Evolutionary conservation across 2,113 vertebrate genomes (phyloP).

Genomic region (Scolopax mira): DNA sequence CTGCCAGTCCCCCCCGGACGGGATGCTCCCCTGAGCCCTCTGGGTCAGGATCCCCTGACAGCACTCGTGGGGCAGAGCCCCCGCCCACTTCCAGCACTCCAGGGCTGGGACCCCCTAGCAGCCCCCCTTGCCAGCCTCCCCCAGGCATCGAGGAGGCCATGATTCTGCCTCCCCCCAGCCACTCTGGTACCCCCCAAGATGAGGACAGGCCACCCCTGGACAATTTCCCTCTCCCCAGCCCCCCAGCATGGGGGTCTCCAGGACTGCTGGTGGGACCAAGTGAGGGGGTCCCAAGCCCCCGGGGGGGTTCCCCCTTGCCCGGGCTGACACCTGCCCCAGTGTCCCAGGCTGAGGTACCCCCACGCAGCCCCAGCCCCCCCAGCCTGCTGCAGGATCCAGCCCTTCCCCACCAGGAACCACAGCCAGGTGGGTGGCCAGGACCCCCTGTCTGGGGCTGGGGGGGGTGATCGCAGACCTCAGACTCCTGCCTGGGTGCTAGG

Average conservation of each 20-base stretch:
- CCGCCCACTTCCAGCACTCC: constrained; percentile 21
- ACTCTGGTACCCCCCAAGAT: neutral
- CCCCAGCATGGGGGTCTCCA: neutral
- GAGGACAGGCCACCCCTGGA: neutral
- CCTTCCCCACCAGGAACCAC: neutral
- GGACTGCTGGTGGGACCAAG: neutral
- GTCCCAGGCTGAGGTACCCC: neutral
- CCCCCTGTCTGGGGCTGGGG: neutral
- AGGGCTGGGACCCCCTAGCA: neutral
- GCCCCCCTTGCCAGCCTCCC: constrained; percentile 10
- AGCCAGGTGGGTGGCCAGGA: neutral
- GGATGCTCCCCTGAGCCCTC: neutral
- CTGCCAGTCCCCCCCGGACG: neutral
- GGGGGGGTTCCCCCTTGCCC: neutral
- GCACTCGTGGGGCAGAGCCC: neutral
- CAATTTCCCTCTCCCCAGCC: neutral
- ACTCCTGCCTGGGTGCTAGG: neutral
- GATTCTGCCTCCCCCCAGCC: neutral
- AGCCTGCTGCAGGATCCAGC: neutral
- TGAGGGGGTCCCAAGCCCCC: neutral
- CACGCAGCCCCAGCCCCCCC: neutral
- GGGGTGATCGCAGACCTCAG: neutral
- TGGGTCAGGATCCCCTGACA: neutral
- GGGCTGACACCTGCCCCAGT: neutral
- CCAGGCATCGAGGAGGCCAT: neutral